Evolutionary conservation across 1,140 invertebrate species (phyloP).

Genomic region (Leptinotarsa undecemlineata): DNA sequence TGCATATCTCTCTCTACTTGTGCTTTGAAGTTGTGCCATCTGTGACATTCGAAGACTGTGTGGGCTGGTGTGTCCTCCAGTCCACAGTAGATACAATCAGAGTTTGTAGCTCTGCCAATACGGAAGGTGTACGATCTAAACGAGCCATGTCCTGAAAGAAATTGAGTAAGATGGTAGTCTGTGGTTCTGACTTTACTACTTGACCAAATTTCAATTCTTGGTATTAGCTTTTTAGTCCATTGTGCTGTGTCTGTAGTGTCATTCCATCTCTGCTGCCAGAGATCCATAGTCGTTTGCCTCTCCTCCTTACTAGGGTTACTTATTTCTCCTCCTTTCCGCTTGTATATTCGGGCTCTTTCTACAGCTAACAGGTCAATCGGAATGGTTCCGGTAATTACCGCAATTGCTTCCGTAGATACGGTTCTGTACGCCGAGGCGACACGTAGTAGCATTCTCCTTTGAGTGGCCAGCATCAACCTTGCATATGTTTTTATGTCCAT

Average conservation of each 20-base stretch:
- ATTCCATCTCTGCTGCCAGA: conserved; percentile 26
- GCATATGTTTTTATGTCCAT: conserved; percentile 7
- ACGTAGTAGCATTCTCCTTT: conserved; percentile 23
- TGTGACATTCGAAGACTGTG: conserved; percentile 41
- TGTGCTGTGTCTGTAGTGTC: not conserved
- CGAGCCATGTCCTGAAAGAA: conserved; percentile 52
- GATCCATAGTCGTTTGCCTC: conserved; percentile 2
- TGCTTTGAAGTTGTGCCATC: conserved; percentile 33
- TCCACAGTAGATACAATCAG: conserved; percentile 33
- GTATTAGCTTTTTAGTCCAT: conserved; percentile 34
- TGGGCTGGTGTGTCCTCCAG: conserved; percentile 43
- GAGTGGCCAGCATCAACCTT: conserved; percentile 1
- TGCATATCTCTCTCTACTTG: not conserved
- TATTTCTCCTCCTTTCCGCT: not conserved
- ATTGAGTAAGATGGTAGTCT: conserved; percentile 42
- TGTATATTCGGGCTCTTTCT: conserved; percentile 20
- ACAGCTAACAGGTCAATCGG: conserved; percentile 42
- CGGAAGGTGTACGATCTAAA: conserved; percentile 44
- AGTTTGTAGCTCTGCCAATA: conserved; percentile 33
- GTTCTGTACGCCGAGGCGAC: conserved; percentile 37
- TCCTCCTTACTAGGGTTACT: not conserved
- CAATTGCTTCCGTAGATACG: conserved; percentile 34
- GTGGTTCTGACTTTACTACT: conserved; percentile 34
- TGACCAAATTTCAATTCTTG: conserved; percentile 28
- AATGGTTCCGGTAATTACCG: conserved; percentile 33